Evolutionary conservation across 2,113 vertebrate genomes (phyloP).

Genomic region (Malurus alboscapulatus): DNA sequence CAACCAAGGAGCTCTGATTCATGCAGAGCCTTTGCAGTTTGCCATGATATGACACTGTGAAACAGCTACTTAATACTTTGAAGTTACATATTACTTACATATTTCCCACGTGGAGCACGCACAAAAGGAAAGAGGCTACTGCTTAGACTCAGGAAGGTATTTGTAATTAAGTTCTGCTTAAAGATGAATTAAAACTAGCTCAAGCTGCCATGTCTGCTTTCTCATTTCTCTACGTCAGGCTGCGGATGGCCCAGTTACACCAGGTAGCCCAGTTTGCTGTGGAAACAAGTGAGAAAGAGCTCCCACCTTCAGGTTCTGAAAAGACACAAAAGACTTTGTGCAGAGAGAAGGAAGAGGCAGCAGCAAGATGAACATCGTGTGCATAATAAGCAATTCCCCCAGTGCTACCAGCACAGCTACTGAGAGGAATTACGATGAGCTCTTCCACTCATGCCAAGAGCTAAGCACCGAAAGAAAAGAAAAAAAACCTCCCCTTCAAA

Average conservation of each 20-base stretch:
- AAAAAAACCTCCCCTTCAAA: not conserved
- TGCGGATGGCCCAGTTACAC: not conserved
- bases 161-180: not conserved
- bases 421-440: not conserved
- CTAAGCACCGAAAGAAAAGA: not conserved
- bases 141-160: not conserved
- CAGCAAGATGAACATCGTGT: not conserved
- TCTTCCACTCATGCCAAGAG: not conserved
- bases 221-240: not conserved
- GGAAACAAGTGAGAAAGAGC: not conserved
- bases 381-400: conserved; percentile 20
- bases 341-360: conserved; percentile 1
- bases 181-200: not conserved
- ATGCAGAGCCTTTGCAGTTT: not conserved
- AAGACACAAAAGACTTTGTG: not conserved
- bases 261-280: not conserved
- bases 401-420: not conserved
- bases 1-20: not conserved
- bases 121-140: not conserved
- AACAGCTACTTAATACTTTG: not conserved
- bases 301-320: not conserved
- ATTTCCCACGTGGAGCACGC: not conserved
- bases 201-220: not conserved
- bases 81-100: not conserved
- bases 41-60: not conserved